Evolutionary conservation across 2,888 invertebrate genomes (phyloP).

Genomic region (Macrophya alboannulata): DNA sequence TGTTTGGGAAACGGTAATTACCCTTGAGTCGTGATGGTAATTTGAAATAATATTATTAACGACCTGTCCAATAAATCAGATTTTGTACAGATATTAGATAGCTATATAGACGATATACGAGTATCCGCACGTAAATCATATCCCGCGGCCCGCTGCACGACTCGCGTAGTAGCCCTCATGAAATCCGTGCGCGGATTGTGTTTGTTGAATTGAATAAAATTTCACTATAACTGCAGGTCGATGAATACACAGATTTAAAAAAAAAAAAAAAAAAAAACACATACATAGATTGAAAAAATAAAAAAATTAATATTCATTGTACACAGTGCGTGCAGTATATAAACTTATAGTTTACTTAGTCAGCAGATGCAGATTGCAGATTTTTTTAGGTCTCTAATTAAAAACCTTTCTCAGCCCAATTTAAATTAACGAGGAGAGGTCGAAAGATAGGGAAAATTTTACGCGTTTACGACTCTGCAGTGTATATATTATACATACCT

Average conservation of each 20-base stretch:
- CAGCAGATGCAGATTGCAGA: constrained; percentile 12
- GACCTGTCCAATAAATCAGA: constrained; percentile 51
- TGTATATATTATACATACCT: not conserved
- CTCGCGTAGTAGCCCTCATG: constrained; percentile 19
- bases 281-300: no score
- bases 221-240: constrained; percentile 8
- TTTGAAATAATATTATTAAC: constrained; percentile 54
- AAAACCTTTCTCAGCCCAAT: constrained; percentile 24
- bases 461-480: not conserved
- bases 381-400: constrained; percentile 18
- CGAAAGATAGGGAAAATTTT: not conserved
- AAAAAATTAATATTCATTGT: constrained; percentile 1
- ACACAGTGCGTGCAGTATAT: not conserved
- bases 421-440: constrained; percentile 16
- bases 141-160: not conserved
- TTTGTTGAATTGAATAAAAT: constrained; percentile 20
- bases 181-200: constrained; percentile 21
- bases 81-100: constrained; percentile 52
- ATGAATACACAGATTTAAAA: not conserved
- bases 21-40: constrained; percentile 42
- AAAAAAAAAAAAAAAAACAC: not conserved
- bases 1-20: constrained; percentile 46
- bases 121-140: constrained; percentile 50
- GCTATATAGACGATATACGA: constrained; percentile 10
- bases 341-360: constrained; percentile 9